These are phyloP conservation scores for Troides oblongomaculatus DNA, from an alignment of 2,888 invertebrate species.

Conservation along the genomic window DNA sequence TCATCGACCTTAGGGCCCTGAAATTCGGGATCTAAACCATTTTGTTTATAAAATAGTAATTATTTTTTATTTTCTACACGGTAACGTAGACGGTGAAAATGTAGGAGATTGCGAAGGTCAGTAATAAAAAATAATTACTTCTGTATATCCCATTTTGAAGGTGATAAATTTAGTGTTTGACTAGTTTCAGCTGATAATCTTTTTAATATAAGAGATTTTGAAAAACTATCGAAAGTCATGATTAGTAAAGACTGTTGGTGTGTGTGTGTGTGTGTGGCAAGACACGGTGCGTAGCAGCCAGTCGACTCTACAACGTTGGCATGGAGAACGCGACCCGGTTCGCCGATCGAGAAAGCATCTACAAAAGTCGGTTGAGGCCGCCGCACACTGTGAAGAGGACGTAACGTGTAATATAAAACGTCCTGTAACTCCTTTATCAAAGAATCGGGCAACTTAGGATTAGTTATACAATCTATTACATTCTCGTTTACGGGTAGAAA, in stretches of 20 bases:
- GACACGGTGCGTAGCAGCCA: conserved; percentile 36
- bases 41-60: too few relatives aligned
- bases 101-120: too few relatives aligned
- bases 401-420: conserved; percentile 36
- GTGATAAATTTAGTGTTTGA: too few relatives aligned
- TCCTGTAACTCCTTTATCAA: conserved; percentile 26
- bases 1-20: too few relatives aligned
- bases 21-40: too few relatives aligned
- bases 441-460: conserved; percentile 2
- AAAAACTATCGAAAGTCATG: not conserved
- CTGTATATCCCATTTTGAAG: too few relatives aligned
- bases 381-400: conserved; percentile 61
- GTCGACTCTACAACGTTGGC: conserved; percentile 51
- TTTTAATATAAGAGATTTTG: not conserved
- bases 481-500: conserved; percentile 4
- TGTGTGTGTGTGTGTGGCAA: conserved; percentile 47
- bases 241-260: conserved; percentile 23
- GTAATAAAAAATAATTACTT: too few relatives aligned
- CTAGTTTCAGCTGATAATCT: too few relatives aligned
- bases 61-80: too few relatives aligned
- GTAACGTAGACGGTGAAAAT: too few relatives aligned
- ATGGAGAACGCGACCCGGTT: conserved; percentile 79
- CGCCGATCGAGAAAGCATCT: conserved; percentile 78
- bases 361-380: conserved; percentile 80
- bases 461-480: not conserved